A percentile compares a stretch with the other conserved stretches of the same genome.
These are phyloP conservation scores for Euglossa dilemma DNA, from an alignment of 1,140 invertebrate genomes.

Conservation along the genomic window DNA sequence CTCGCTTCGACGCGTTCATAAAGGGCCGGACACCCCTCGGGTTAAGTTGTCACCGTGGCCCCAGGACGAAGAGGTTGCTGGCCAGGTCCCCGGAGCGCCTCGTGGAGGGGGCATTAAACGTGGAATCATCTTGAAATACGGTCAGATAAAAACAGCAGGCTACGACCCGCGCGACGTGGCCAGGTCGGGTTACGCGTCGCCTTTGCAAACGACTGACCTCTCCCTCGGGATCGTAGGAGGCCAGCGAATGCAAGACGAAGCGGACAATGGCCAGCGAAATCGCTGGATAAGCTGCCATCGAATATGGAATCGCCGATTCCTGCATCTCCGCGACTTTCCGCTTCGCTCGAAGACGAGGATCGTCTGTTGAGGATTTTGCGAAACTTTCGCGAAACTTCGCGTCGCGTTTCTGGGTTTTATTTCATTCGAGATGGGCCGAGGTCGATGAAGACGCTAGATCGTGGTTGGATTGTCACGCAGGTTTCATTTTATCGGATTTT, in stretches of 20 bases:
- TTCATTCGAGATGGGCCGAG: too few species aligned
- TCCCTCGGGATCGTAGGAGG: slow-evolving; percentile 36
- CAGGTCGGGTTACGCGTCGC: slow-evolving; percentile 79
- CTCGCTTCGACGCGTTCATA: slow-evolving; percentile 59
- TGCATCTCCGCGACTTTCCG: background rate
- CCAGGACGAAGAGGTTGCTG: slow-evolving; percentile 42
- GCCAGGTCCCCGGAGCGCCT: slow-evolving; percentile 1
- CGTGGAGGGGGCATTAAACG: slow-evolving; percentile 70
- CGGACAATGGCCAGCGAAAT: background rate
- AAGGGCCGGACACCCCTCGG: slow-evolving; percentile 51
- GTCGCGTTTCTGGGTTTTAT: too few species aligned
- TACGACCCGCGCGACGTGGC: slow-evolving; percentile 75
- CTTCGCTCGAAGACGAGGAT: too few species aligned
- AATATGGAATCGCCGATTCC: background rate
- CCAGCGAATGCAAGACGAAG: background rate
- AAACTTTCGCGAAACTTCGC: too few species aligned
- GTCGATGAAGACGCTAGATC: too few species aligned
- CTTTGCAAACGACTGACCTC: slow-evolving; percentile 74
- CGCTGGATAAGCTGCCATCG: background rate
- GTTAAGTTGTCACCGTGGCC: slow-evolving; percentile 74
- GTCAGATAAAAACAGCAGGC: slow-evolving; percentile 81
- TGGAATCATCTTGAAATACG: slow-evolving; percentile 81
- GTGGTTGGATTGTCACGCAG: too few species aligned
- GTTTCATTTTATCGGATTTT: too few species aligned
- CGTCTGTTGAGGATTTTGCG: too few species aligned